Evolutionary conservation across 2,797 vertebrate genomes (phyloP).

Genomic region (Oreonectes daqikongensis): DNA sequence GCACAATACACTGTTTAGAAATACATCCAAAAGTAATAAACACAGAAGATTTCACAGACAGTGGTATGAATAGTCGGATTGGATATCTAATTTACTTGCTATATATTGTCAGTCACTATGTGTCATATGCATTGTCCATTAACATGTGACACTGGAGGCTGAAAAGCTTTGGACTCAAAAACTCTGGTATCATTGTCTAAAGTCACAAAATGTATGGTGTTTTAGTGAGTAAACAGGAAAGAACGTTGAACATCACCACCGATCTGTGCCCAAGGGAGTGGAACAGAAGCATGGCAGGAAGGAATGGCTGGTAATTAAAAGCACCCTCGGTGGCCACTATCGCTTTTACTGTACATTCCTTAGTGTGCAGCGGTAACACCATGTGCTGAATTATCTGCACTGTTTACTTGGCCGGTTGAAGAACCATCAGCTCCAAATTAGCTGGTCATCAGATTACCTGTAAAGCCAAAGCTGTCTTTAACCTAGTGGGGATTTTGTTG

Average conservation of each 20-base stretch:
- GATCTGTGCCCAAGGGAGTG: constrained; percentile 55
- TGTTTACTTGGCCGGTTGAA: constrained; percentile 8
- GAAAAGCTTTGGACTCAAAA: neutral
- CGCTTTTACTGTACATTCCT: constrained; percentile 34
- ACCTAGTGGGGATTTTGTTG: too few relatives aligned
- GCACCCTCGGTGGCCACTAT: constrained; percentile 28
- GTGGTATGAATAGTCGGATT: too few relatives aligned
- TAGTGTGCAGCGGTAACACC: neutral
- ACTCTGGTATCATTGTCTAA: constrained; percentile 1
- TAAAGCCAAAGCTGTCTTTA: neutral
- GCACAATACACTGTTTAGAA: too few relatives aligned
- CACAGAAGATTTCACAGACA: too few relatives aligned
- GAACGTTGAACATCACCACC: constrained; percentile 53
- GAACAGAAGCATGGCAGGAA: constrained; percentile 61
- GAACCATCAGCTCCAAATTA: neutral
- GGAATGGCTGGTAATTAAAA: constrained; percentile 60
- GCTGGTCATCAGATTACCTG: constrained; percentile 11
- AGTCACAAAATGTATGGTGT: constrained; percentile 53
- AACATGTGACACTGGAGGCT: too few relatives aligned
- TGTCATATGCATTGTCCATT: too few relatives aligned
- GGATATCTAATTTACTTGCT: too few relatives aligned
- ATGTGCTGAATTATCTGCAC: constrained; percentile 21
- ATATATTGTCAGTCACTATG: too few relatives aligned
- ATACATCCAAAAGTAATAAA: too few relatives aligned
- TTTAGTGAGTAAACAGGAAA: constrained; percentile 69